A percentile compares a stretch with the other conserved stretches of the same genome.
phyloP scores from a whole-genome alignment of 2,888 invertebrate species.

The Lysandra coridon region DNA sequence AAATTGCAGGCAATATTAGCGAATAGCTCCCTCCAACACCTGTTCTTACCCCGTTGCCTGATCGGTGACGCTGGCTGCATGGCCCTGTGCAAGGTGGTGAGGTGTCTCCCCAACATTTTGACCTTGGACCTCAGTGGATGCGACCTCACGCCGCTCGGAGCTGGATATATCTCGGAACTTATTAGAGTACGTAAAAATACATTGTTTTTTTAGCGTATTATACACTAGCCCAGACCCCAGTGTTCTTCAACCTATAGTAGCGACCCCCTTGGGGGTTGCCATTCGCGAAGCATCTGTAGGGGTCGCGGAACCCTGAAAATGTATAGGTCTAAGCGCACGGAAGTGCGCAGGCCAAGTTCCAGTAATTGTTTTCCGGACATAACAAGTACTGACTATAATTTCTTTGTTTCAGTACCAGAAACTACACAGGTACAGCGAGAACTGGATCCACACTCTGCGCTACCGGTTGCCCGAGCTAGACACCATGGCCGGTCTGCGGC shows the following conservation, averaged over 20 bases:
- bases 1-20: slow-evolving; percentile 76
- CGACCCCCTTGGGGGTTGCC: too few relatives aligned
- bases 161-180: slow-evolving; percentile 83
- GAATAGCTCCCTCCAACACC: slow-evolving; percentile 83
- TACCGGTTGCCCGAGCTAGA: slow-evolving; percentile 87
- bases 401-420: slow-evolving; percentile 77
- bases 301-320: too few relatives aligned
- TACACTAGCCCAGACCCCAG: too few relatives aligned
- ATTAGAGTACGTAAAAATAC: slow-evolving; percentile 74
- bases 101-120: slow-evolving; percentile 83
- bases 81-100: slow-evolving; percentile 84
- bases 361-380: too few relatives aligned
- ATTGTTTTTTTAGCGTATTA: neutral
- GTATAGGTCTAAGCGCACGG: too few relatives aligned
- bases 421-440: slow-evolving; percentile 87
- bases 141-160: slow-evolving; percentile 83
- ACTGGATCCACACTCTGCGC: slow-evolving; percentile 90
- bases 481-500: slow-evolving; percentile 85
- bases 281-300: too few relatives aligned
- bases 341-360: too few relatives aligned
- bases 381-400: neutral
- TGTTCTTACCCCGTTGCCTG: slow-evolving; percentile 84
- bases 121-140: slow-evolving; percentile 86
- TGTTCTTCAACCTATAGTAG: too few relatives aligned
- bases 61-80: slow-evolving; percentile 87